A percentile compares a stretch with the other conserved stretches of the same genome.
Conservation (phyloP, 2,797 vertebrate genomes). For the Saxicola maurus region DNA sequence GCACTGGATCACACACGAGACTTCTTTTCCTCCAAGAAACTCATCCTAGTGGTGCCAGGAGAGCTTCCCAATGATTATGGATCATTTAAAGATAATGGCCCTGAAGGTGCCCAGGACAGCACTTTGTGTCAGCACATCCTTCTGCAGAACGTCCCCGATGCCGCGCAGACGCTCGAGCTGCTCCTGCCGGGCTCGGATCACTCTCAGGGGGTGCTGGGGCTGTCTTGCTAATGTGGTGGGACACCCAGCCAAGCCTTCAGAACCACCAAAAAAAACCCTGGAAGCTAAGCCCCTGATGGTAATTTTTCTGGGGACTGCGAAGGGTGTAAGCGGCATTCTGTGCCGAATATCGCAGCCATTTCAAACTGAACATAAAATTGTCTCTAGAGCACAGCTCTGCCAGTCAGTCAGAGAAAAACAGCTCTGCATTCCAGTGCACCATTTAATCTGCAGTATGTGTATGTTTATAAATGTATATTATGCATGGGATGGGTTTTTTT, state of each 20-base stretch:
- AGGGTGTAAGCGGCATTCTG: fast-evolving
- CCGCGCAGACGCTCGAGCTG: neutral
- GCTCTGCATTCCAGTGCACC: neutral
- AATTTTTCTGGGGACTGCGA: neutral
- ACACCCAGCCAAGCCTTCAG: neutral
- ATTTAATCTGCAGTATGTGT: neutral
- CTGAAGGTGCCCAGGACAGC: neutral
- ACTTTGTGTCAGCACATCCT: constrained; percentile 18
- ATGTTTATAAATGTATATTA: neutral
- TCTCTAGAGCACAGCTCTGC: neutral
- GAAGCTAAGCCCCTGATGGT: neutral
- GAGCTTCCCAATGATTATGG: constrained; percentile 4
- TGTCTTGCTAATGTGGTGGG: neutral
- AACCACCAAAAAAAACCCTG: neutral
- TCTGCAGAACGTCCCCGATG: neutral
- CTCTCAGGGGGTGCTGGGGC: neutral
- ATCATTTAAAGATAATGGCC: constrained; percentile 40
- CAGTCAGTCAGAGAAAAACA: neutral
- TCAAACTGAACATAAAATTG: neutral
- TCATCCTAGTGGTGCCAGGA: neutral
- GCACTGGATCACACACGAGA: neutral
- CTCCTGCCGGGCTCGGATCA: neutral
- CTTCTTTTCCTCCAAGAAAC: constrained; percentile 7
- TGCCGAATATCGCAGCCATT: neutral
- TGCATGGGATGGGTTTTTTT: neutral